Evolutionary conservation across 2,888 invertebrate genomes (phyloP).

Genomic region (Craniophora ligustri): DNA sequence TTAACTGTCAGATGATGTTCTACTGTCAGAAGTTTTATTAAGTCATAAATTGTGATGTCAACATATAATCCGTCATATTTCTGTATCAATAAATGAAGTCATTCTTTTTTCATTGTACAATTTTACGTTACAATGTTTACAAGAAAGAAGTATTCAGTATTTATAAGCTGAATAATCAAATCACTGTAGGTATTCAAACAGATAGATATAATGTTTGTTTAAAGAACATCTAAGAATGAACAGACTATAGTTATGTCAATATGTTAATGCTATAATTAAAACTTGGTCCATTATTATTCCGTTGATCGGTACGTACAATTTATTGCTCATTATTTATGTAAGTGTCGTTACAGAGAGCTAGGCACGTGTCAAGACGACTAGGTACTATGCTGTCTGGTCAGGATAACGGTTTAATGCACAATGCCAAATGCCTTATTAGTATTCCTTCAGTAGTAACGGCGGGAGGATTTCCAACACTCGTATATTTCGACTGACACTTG

Average conservation of each 20-base stretch:
- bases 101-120: too few species aligned
- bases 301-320: constrained; percentile 20
- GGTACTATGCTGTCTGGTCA: constrained; percentile 32
- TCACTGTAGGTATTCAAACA: too few species aligned
- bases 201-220: too few species aligned
- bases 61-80: too few species aligned
- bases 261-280: constrained; percentile 6
- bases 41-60: too few species aligned
- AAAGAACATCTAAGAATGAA: too few species aligned
- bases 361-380: constrained; percentile 50
- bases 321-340: constrained; percentile 51
- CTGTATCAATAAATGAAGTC: too few species aligned
- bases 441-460: constrained; percentile 29
- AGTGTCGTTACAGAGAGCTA: constrained; percentile 28
- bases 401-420: constrained; percentile 47
- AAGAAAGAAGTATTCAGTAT: too few species aligned
- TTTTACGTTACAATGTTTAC: too few species aligned
- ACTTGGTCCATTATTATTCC: constrained; percentile 34
- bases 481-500: constrained; percentile 21
- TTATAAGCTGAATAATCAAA: too few species aligned
- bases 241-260: not conserved
- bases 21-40: constrained; percentile 13
- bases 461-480: constrained; percentile 32
- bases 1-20: not conserved
- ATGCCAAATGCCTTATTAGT: constrained; percentile 31